Percentiles rank a stretch among this genome's conserved stretches.
Conservation (phyloP, 1,140 invertebrate genomes). For the Hyposmocoma kahamanoa region DNA sequence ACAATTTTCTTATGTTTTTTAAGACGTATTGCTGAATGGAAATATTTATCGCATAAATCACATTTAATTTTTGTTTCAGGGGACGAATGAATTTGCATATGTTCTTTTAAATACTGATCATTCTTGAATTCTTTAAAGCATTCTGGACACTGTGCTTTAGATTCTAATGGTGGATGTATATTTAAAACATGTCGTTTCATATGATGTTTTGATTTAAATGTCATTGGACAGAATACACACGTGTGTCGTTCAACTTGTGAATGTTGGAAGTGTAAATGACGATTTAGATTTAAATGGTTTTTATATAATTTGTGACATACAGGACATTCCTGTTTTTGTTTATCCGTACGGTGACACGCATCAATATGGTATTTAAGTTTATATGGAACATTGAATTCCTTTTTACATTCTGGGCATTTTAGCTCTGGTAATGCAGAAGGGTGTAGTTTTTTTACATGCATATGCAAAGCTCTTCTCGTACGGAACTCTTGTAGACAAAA, state of each 20-base stretch:
- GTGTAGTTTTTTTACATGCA: conserved; percentile 55
- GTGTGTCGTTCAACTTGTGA: conserved; percentile 45
- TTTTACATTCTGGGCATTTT: conserved; percentile 54
- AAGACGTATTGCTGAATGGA: conserved; percentile 54
- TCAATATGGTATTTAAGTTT: conserved; percentile 58
- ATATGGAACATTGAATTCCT: conserved; percentile 53
- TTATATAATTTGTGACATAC: conserved; percentile 58
- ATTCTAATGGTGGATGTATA: conserved; percentile 62
- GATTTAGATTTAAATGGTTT: conserved; percentile 48
- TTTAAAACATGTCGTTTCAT: conserved; percentile 62
- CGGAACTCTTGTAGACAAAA: conserved; percentile 60
- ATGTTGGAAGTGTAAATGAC: conserved; percentile 55
- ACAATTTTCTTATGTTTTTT: conserved; percentile 67
- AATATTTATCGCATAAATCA: conserved; percentile 58
- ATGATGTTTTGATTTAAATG: conserved; percentile 56
- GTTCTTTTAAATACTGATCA: conserved; percentile 60
- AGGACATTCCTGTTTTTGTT: conserved; percentile 53
- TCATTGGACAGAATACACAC: conserved; percentile 60
- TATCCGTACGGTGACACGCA: conserved; percentile 32
- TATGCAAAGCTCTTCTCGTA: conserved; percentile 47
- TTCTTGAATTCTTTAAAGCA: conserved; percentile 65
- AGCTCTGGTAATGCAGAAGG: conserved; percentile 52
- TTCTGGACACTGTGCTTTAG: conserved; percentile 56
- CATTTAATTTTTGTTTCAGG: conserved; percentile 55
- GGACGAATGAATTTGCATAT: conserved; percentile 61